Percentiles rank a stretch among this genome's conserved stretches.
Evolutionary conservation across 2,888 invertebrate species (phyloP).

Genomic region (Tipula vernalis): DNA sequence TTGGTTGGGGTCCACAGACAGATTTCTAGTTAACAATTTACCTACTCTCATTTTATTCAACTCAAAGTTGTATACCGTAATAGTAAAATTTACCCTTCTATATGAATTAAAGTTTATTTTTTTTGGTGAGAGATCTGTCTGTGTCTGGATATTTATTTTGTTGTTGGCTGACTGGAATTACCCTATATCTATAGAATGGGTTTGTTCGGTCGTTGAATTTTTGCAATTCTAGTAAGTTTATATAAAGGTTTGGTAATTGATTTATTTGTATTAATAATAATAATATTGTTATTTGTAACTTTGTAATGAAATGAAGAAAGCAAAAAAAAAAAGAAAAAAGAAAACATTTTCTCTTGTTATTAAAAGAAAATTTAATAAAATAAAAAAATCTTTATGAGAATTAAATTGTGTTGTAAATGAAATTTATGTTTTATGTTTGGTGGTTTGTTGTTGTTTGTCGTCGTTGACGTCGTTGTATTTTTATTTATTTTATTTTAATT

Average conservation of each 20-base stretch:
- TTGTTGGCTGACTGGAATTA: background rate
- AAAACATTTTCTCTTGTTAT: background rate
- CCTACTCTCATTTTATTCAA: background rate
- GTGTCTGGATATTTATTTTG: background rate
- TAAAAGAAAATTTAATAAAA: background rate
- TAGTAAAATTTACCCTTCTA: background rate
- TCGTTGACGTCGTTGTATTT: background rate
- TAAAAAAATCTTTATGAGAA: background rate
- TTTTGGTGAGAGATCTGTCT: background rate
- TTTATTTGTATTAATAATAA: background rate
- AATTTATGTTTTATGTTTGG: background rate
- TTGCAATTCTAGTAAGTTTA: background rate
- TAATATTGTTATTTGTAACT: background rate
- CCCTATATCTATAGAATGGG: background rate
- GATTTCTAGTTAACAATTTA: conserved; percentile 4
- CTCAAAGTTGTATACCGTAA: background rate
- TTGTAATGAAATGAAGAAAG: background rate
- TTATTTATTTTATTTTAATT: background rate
- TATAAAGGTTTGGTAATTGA: background rate
- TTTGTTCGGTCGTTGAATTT: background rate
- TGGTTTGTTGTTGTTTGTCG: background rate
- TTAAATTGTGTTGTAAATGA: background rate
- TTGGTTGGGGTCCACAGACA: background rate
- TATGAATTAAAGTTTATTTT: background rate
- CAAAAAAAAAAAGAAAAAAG: background rate